Conservation (phyloP, 2,888 invertebrate genomes). For the Eueremaeus valkanovi region DNA sequence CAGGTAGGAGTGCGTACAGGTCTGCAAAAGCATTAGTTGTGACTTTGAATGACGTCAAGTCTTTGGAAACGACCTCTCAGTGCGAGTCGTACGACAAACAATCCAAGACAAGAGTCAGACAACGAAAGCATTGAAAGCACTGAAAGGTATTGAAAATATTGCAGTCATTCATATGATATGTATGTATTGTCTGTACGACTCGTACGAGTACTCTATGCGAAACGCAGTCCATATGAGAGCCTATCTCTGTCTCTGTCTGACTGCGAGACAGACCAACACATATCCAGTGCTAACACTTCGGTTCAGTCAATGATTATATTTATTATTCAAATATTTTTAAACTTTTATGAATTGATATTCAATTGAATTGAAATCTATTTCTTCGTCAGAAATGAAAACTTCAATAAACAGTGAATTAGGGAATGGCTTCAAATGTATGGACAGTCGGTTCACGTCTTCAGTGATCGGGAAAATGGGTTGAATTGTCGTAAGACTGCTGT, state of each 20-base stretch:
- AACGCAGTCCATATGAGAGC: too few species aligned
- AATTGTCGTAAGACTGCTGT: too few species aligned
- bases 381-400: neutral
- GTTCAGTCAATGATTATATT: neutral
- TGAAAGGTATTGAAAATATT: constrained; percentile 19
- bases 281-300: neutral
- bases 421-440: neutral
- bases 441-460: neutral
- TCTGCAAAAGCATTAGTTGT: neutral
- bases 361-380: neutral
- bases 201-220: too few species aligned
- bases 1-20: constrained; percentile 3
- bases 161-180: constrained; percentile 11
- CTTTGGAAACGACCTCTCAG: constrained; percentile 27
- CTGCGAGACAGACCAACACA: too few species aligned
- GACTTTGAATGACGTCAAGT: constrained; percentile 15
- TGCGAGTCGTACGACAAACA: constrained; percentile 18
- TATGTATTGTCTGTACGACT: too few species aligned
- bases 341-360: neutral
- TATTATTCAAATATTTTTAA: neutral
- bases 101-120: constrained; percentile 29
- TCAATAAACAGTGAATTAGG: neutral
- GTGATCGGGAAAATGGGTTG: neutral
- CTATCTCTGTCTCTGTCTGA: too few species aligned
- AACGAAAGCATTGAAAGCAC: neutral